Percentiles rank a stretch among this genome's conserved stretches.
These are phyloP conservation scores for Leptopilina myrica DNA, from an alignment of 2,888 invertebrate genomes.

Conservation along the genomic window DNA sequence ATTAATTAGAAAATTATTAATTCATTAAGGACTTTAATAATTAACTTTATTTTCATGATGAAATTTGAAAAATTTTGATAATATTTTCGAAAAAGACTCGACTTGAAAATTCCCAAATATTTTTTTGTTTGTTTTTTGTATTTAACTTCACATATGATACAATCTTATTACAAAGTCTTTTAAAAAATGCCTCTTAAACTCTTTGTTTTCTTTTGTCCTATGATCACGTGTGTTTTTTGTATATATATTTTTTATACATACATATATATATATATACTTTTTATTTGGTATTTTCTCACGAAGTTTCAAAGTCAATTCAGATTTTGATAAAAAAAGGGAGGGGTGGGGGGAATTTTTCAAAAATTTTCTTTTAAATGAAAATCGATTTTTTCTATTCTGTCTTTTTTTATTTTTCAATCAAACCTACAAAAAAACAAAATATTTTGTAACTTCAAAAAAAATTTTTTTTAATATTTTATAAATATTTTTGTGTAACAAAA, in stretches of 20 bases:
- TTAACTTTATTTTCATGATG: not conserved
- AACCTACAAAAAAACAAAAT: too few species aligned
- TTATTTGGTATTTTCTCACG: slow-evolving; percentile 37
- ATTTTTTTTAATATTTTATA: too few species aligned
- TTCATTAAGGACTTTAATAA: too few species aligned
- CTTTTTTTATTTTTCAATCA: too few species aligned
- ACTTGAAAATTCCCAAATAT: slow-evolving; percentile 12
- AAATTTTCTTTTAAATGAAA: too few species aligned
- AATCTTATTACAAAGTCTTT: slow-evolving; percentile 71
- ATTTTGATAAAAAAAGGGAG: not conserved
- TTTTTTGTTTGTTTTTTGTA: not conserved
- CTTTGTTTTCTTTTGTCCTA: slow-evolving; percentile 16
- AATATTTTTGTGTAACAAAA: too few species aligned
- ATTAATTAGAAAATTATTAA: not conserved
- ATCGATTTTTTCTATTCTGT: too few species aligned
- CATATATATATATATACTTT: not conserved
- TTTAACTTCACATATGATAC: slow-evolving; percentile 57
- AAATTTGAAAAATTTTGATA: not conserved
- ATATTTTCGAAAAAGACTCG: slow-evolving; percentile 1
- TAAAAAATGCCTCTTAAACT: slow-evolving; percentile 65
- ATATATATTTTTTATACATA: not conserved
- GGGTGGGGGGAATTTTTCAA: too few species aligned
- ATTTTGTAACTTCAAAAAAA: too few species aligned
- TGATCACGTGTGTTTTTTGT: slow-evolving; percentile 23
- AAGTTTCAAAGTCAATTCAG: not conserved